Evolutionary conservation across 2,797 vertebrate species (phyloP), one percentile per base, ranked within the genome.

Genomic region (Lepus townsendii): DNA sequence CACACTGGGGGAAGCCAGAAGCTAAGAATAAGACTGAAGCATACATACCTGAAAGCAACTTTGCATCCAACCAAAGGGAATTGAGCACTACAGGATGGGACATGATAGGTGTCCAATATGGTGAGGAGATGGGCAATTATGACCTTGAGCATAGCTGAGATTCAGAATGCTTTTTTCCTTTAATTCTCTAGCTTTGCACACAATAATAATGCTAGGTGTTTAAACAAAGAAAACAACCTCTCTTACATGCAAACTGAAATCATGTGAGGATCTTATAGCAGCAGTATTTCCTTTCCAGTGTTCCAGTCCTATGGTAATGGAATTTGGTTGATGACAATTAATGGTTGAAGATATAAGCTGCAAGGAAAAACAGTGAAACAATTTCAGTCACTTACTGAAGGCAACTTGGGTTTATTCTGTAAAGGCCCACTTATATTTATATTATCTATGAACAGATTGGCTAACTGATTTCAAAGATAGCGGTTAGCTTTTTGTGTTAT

Each of bases 331-430:
- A 22, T 57, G 30, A 71, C 30, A 75, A 83, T 71, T 60, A 35
- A 42, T 42, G 60, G 66, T 68, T 78, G 66, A 91, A 69, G 35
- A 60, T 38, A 27, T 3, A 12, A 75, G 71, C 63, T 82, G 3
- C 35, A 52, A 35, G 57, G 27, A 87, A 85, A 60, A 72, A 22
- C 7, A 16, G 16, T 80, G 16, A n/a, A 90, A 92, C 42, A 4
- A 54, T 42, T 90, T 72, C 16, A 65, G 69, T 82, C 50, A 80
- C 24, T 76, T 90, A 66, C 13, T 7, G 24, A 66, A 94, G n/a
- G 35, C 60, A 91, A 63, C 13, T 52, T 6, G 12, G 38, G 75
- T 68, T 47, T 35, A 19, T 83, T 75, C 52, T 88, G 62, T 83
- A 83, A 96, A 87, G 71, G 72, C 3, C 1, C 50, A 47, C 20